phyloP scores from a whole-genome alignment of 2,797 vertebrate species.

The Silurus lanzhouensis region DNA sequence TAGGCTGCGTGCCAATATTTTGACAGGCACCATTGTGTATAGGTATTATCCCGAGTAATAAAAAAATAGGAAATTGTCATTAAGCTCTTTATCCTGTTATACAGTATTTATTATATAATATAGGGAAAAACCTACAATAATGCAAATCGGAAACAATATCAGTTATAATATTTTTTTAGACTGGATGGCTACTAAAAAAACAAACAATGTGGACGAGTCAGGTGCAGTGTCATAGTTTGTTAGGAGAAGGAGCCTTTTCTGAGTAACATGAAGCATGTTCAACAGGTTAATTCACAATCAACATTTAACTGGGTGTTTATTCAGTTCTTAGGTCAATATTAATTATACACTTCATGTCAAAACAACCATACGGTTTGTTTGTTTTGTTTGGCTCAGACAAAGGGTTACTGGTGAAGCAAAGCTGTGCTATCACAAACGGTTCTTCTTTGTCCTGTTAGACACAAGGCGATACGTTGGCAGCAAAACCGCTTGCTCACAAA shows the following conservation, averaged over 20 bases:
- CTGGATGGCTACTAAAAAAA: background rate
- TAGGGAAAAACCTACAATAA: background rate
- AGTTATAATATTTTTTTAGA: background rate
- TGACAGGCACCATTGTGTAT: too few relatives aligned
- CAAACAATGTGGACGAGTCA: background rate
- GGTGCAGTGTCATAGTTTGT: background rate
- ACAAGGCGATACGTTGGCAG: background rate
- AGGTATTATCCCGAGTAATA: too few relatives aligned
- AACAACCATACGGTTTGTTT: background rate
- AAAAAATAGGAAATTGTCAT: background rate
- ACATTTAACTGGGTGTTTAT: constrained; percentile 9
- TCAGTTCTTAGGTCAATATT: constrained; percentile 18
- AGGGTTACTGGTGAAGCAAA: background rate
- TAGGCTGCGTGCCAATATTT: too few relatives aligned
- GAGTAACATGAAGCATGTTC: constrained; percentile 3
- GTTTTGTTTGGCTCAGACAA: background rate
- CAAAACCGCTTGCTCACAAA: background rate
- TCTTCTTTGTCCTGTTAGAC: constrained; percentile 1
- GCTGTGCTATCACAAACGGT: background rate
- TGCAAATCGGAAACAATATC: background rate
- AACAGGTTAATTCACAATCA: constrained; percentile 18
- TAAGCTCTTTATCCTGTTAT: background rate
- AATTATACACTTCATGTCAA: constrained; percentile 13
- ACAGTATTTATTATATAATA: background rate
- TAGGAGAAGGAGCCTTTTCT: background rate